Conservation (phyloP, 2,888 invertebrate genomes). For the Cecidostiba fungosa region DNA sequence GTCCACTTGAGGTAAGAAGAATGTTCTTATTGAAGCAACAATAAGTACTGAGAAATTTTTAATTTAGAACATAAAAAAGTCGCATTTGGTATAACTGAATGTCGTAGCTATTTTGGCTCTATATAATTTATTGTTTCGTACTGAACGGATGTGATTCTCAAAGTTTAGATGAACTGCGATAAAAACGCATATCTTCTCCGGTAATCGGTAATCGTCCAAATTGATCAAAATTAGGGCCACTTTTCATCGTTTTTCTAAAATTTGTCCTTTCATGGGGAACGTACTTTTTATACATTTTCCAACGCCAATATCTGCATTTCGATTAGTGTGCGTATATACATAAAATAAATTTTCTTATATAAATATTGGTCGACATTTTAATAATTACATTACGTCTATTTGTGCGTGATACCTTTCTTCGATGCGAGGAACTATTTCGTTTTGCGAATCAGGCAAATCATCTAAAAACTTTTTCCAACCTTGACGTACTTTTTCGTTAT, state of each 20-base stretch:
- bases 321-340: neutral
- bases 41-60: no score
- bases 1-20: neutral
- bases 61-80: no score
- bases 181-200: conserved; percentile 53
- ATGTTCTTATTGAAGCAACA: neutral
- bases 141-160: neutral
- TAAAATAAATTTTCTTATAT: neutral
- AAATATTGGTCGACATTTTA: no score
- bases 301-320: conserved; percentile 64
- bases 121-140: no score
- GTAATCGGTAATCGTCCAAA: conserved; percentile 61
- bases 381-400: no score
- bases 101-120: no score
- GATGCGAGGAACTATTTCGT: conserved; percentile 52
- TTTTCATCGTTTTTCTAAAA: conserved; percentile 63
- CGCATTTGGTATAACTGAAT: no score
- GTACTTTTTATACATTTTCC: conserved; percentile 65
- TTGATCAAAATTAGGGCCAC: conserved; percentile 60
- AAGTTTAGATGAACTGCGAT: conserved; percentile 3
- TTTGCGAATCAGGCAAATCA: conserved; percentile 52
- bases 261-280: conserved; percentile 58
- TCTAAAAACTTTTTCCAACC: conserved; percentile 64
- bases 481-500: conserved; percentile 54
- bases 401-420: conserved; percentile 49